Percentiles rank a stretch among this genome's conserved stretches.
Conservation (phyloP, 2,113 vertebrate species). For the Corythornis vintsioides region DNA sequence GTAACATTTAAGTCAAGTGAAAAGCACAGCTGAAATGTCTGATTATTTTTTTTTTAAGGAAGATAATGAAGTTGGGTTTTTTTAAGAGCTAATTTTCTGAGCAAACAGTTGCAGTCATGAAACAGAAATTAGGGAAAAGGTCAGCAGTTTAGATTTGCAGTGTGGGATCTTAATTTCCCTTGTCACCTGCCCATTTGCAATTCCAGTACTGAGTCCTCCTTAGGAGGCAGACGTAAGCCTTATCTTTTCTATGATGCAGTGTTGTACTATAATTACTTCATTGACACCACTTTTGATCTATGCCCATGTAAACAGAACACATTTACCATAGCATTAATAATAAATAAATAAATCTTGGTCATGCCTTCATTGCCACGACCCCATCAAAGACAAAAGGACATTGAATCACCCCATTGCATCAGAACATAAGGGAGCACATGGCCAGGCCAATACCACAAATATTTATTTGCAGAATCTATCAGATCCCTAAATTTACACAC, state of each 20-base stretch:
- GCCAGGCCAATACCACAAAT: background rate
- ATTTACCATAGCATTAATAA: background rate
- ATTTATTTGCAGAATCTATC: background rate
- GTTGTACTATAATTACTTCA: background rate
- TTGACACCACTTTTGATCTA: background rate
- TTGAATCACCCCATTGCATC: background rate
- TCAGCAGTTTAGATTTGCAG: background rate
- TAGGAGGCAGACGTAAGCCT: background rate
- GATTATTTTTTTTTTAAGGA: background rate
- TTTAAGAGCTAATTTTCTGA: background rate
- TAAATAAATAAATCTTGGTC: background rate
- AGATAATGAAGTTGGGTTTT: background rate
- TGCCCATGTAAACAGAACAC: background rate
- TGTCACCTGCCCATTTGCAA: background rate
- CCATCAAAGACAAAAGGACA: background rate
- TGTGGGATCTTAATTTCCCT: background rate
- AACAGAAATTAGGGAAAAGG: background rate
- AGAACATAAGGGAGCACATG: accelerated
- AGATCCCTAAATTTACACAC: background rate
- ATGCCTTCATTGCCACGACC: background rate
- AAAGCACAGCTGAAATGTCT: background rate
- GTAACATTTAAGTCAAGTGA: conserved; percentile 49
- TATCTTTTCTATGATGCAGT: background rate
- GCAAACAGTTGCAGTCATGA: background rate
- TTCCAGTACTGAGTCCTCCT: background rate